Evolutionary conservation across 2,888 invertebrate species (phyloP), one percentile per base, ranked within the genome.

Genomic region (Spicauda simplicius): DNA sequence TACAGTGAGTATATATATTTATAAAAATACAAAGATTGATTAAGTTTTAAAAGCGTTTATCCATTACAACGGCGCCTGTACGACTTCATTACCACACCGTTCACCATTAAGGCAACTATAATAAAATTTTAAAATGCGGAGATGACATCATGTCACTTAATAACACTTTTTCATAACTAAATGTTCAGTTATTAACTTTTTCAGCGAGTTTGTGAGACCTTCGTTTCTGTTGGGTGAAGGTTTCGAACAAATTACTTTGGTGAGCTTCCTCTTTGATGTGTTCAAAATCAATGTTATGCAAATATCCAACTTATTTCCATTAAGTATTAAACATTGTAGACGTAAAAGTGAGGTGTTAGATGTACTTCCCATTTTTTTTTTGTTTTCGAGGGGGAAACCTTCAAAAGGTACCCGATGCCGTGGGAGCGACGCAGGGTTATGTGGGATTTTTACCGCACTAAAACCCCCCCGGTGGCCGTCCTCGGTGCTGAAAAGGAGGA

Each of bases 31-130:
- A 79, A 77, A 82, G 84, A 87, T 86, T 83, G 84, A 89, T 89
- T 89, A 87, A 84, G 78, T 86, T 88, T 88, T 90, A 88, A 91
- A 84, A 90, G 88, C 84, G 81, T 90, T 90, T 83, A 81, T 84
- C 88, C 91, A 91, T 91, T 91, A 90, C 71, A 78, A 87, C 90
- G 87, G 83, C 71, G 80, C 75, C 79, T 75, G 77, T 77, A 77
- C 82, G 76, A 86, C 89, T 90, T 90, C 85, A 92, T 91, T 85
- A 85, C 74, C 73, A 72, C 77, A 78, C 81, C 81, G 79, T 70
- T 64, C 70, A 54, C 71, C 68, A 68, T 76, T 70, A 76, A 69
- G 67, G 71, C 69, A 54, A 53, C 58, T 52, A 61, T 61, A 45
- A 45, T 45, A 61, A 61, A 52, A 61, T 37, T 52, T 61, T 33